These are phyloP conservation scores for Drosophila micromelanica DNA, from an alignment of 1,140 invertebrate species.

Conservation along the genomic window DNA sequence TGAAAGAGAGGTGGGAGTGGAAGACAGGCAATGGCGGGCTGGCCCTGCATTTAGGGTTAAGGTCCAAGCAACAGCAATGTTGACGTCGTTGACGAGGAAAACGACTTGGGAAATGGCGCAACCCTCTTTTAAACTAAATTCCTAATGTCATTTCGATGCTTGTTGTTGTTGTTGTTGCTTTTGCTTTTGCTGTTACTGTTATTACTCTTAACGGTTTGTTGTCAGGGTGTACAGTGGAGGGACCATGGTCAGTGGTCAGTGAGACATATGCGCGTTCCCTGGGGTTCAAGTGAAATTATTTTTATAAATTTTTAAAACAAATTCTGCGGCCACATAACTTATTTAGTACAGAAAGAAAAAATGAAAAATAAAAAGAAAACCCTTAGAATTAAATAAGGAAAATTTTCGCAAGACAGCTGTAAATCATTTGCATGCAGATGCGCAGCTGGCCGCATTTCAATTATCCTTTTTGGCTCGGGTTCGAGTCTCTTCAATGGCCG, in stretches of 20 bases:
- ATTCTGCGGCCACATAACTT: conserved; percentile 51
- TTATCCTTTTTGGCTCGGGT: conserved; percentile 59
- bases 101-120: conserved; percentile 50
- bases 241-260: conserved; percentile 14
- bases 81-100: conserved; percentile 26
- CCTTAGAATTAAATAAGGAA: neutral
- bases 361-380: neutral
- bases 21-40: conserved; percentile 3
- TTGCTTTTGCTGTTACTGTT: conserved; percentile 10
- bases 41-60: conserved; percentile 57
- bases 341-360: conserved; percentile 25
- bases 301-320: conserved; percentile 66
- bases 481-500: conserved; percentile 24
- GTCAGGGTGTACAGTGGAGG: conserved; percentile 21
- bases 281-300: conserved; percentile 46
- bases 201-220: conserved; percentile 31
- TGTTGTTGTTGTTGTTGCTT: conserved; percentile 25
- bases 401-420: conserved; percentile 45
- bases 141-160: conserved; percentile 57
- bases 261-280: conserved; percentile 52
- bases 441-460: conserved; percentile 60
- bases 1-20: neutral
- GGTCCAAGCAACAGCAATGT: conserved; percentile 34
- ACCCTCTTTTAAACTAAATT: conserved; percentile 67
- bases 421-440: conserved; percentile 65